A percentile compares a stretch with the other conserved stretches of the same genome.
Evolutionary conservation across 1,140 invertebrate species (phyloP).

Genomic region (Asobara japonica): DNA sequence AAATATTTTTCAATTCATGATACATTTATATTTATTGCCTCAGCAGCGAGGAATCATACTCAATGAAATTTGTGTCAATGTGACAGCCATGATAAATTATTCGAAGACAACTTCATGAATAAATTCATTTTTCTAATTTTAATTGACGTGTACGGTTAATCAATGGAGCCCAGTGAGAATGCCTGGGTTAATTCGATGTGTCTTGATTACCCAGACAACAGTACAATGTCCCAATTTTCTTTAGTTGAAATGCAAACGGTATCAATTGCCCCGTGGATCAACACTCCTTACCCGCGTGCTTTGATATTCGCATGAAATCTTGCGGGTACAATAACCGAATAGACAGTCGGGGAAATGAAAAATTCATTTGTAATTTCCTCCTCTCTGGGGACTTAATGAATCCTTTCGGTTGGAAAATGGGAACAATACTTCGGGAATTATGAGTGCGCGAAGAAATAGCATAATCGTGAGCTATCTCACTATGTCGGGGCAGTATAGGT

Average conservation of each 20-base stretch:
- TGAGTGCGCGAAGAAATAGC: no score
- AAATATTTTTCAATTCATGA: slow-evolving; percentile 10
- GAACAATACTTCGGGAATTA: no score
- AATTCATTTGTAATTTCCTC: background rate
- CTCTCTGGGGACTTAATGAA: background rate
- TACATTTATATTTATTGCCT: background rate
- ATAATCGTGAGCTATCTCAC: no score
- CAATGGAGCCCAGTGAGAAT: background rate
- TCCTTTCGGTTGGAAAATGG: no score
- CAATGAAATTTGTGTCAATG: background rate
- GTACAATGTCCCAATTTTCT: background rate
- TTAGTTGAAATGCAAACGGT: background rate
- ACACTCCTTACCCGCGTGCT: background rate
- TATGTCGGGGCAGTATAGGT: no score
- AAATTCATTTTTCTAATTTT: background rate
- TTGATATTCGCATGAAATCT: background rate
- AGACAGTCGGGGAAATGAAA: background rate
- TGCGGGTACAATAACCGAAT: background rate
- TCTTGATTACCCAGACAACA: slow-evolving; percentile 4
- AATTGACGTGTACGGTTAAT: background rate
- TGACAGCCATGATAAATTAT: slow-evolving; percentile 8
- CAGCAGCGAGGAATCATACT: background rate
- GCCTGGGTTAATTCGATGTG: slow-evolving; percentile 1
- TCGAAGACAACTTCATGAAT: slow-evolving; percentile 16
- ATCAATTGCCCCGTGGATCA: background rate